These are phyloP conservation scores for Menura novaehollandiae DNA, from an alignment of 2,113 vertebrate genomes.

Conservation along the genomic window DNA sequence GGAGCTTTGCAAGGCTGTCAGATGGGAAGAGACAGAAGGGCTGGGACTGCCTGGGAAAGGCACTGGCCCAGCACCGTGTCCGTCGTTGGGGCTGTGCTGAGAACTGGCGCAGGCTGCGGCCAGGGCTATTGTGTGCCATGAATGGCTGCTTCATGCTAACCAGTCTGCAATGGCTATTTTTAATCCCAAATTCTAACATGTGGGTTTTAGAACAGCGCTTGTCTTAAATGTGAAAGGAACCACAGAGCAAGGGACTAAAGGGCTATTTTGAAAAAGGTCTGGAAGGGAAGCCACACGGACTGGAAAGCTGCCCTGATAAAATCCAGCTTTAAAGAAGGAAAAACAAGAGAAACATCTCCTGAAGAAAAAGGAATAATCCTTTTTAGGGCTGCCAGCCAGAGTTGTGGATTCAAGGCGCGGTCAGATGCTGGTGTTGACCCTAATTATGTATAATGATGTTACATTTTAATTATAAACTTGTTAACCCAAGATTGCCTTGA, in stretches of 20 bases:
- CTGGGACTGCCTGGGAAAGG: not conserved
- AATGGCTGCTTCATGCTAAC: conserved; percentile 47
- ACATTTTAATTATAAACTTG: not conserved
- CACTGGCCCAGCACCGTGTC: not conserved
- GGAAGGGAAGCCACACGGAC: conserved; percentile 22
- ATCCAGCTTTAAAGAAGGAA: not conserved
- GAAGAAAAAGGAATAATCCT: not conserved
- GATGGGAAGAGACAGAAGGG: not conserved
- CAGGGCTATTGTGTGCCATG: not conserved
- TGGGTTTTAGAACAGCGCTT: conserved; percentile 37
- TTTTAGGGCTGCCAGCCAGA: not conserved
- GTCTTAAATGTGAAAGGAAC: conserved; percentile 51
- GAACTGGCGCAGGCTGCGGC: not conserved
- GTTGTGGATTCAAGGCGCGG: not conserved
- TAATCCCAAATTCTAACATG: conserved; percentile 42
- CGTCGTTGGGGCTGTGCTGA: not conserved
- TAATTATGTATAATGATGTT: not conserved
- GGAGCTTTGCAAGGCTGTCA: not conserved
- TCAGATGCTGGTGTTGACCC: not conserved
- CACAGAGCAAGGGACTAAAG: conserved; percentile 50
- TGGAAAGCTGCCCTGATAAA: conserved; percentile 35
- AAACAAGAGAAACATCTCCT: not conserved
- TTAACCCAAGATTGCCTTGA: not conserved
- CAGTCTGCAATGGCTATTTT: conserved; percentile 40
- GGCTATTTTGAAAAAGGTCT: conserved; percentile 36